Conservation (phyloP, 2,888 invertebrate genomes). For the Linyphia triangularis region DNA sequence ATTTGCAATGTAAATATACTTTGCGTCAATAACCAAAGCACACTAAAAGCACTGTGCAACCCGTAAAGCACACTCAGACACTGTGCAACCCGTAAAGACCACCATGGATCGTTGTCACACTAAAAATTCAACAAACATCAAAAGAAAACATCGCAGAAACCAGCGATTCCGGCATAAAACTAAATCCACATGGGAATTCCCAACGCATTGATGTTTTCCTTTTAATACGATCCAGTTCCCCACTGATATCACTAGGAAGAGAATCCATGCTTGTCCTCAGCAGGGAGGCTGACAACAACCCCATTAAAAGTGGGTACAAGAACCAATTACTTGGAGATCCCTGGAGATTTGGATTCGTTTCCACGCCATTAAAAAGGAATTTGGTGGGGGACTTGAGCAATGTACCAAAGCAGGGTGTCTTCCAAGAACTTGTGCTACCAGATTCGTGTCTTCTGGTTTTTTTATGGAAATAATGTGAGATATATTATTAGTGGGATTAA, state of each 20-base stretch:
- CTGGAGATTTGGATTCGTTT: not conserved
- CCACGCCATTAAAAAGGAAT: not conserved
- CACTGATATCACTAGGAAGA: not conserved
- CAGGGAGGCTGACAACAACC: constrained; percentile 27
- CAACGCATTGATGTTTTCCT: not conserved
- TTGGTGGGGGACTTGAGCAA: constrained; percentile 5
- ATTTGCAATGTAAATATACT: no score
- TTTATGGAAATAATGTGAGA: no score
- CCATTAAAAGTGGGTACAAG: not conserved
- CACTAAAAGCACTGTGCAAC: no score
- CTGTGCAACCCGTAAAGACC: no score
- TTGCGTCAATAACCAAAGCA: no score
- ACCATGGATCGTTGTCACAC: no score
- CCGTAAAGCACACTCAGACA: no score
- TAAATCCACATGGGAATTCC: not conserved
- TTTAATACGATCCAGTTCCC: not conserved
- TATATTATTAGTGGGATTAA: no score
- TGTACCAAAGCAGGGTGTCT: not conserved
- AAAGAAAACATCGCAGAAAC: no score
- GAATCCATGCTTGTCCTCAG: not conserved
- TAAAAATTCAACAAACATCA: no score
- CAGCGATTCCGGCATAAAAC: no score
- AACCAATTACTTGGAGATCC: constrained; percentile 15
- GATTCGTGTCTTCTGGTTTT: no score
- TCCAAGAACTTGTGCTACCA: not conserved